Base-by-base conservation (phyloP, 1,140 invertebrate species). In the Drosophila kanapiae region DNA sequence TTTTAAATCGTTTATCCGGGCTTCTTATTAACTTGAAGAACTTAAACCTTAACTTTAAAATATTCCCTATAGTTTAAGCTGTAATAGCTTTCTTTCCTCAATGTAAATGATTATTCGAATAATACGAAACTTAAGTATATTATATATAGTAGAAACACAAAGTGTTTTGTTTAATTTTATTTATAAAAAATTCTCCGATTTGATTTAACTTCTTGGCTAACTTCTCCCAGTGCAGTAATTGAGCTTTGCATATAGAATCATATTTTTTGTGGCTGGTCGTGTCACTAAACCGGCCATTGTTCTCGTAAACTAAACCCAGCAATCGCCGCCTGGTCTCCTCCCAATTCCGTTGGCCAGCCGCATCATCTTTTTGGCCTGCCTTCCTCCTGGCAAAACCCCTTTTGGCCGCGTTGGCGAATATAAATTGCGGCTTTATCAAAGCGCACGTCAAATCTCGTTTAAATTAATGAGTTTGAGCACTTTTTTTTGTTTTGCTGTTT, bases 391-490 rank as follows among this genome's bases (percentile, higher is more conserved):
- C 54, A 60, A 10, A 54, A 13, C 37, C 64, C 64, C 57, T 70
- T 37, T 40, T 57, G 56, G 49, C 63, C 68, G 59, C 48, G 75
- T 64, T 53, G 61, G 78, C 78, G 91, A 92, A 92, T 92, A 92
- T 92, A 92, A 92, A 92, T 92, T 92, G 91, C 80, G 78, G 84
- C 85, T 92, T 86, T 88, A 83, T 91, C 91, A 92, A 85, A 81
- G 88, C 85, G 78, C 71, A 84, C 80, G 91, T 90, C 91, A 92
- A 92, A 92, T 87, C 88, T 92, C 91, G 91, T 92, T 92, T 92
- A 92, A 92, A 92, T 92, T 92, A 92, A 92, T 92, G 91, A 92
- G 91, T 92, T 92, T 80, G 58, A 90, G 75, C 75, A 75, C 82
- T 90, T 80, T 85, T 83, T 82, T 84, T 82, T 84, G 16, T 82